Base-by-base conservation (phyloP, 2,888 invertebrate genomes). In the Cerceris ruficornis region DNA sequence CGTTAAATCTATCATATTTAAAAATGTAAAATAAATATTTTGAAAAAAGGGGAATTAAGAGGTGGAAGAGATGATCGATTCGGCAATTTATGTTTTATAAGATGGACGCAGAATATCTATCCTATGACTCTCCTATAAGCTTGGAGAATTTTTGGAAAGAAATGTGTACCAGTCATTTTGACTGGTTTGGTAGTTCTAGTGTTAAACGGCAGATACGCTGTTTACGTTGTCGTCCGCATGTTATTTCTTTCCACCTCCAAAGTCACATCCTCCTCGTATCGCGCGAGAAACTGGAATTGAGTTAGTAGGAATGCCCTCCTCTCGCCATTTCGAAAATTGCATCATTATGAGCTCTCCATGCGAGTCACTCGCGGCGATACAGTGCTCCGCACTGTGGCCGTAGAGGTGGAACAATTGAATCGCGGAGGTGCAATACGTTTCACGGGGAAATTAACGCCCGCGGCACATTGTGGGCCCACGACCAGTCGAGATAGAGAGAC, bases 381-480 rank as follows among this genome's bases (percentile, higher is more conserved):
- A 52, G 58, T 65, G 64, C 39, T 67, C 65, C 77, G 65, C 61
- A 68, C 69, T 43, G 69, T 74, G 80, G 59, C 50, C 64, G 81
- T 60, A 65, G 72, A 68, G 72, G 77, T 84, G 88, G 87, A 89
- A 91, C 91, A 90, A 91, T 91, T 90, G 90, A 90, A 91, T 91
- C 88, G 90, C 88, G 85, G 77, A 89, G 88, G 85, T 88, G 90
- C 89, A 90, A 90, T 91, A 89, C 87, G 89, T 90, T 91, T 90
- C 90, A 90, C 83, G 88, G 89, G 83, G 87, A 91, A 91, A 92
- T 92, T 91, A 91, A 90, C 91, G 90, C 91, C 89, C 86, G 88
- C 86, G 88, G 91, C 89, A 77, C 85, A 90, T 89, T 90, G 89
- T 88, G 84, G 84, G 80, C 81, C 75, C 82, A 79, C 81, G 77